Evolutionary conservation across 2,888 invertebrate genomes (phyloP), one percentile per base, ranked within the genome.

Genomic region (Cataglyphis livida): DNA sequence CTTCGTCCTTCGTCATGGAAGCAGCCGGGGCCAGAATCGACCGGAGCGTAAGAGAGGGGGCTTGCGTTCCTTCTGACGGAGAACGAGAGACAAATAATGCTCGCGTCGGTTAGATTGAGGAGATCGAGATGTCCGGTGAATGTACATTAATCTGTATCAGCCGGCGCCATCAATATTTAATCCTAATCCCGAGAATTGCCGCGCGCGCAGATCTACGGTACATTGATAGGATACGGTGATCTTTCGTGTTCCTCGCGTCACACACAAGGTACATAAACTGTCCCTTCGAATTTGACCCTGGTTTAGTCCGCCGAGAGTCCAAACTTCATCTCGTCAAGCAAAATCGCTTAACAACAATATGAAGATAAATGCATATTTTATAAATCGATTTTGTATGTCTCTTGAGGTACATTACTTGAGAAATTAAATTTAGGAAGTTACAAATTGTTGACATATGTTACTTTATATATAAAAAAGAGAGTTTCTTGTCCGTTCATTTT

Each of bases 101-200:
- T 88, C 75, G 88, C 75, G 81, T 79, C 85, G 85, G 85, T 83
- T 79, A 85, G 76, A 44, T 62, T 83, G 84, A 76, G 85, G 57
- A 89, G 90, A 89, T 90, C 88, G 89, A 90, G 87, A 82, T 87
- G 84, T 81, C 51, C 83, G 66, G 86, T 73, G 86, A 82, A 88
- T 86, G 89, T 89, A 91, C 94, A 94, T 94, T 94, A 94, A 94
- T 94, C 94, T 93, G 93, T 94, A 94, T 94, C 94, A 94, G 90
- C 88, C 90, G 84, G 84, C 82, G 87, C 90, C 90, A 92, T 94
- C 93, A 94, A 94, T 94, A 93, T 94, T 94, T 94, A 94, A 94
- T 93, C 93, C 92, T 93, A 94, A 94, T 94, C 93, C 90, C 86
- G 90, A 87, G 92, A 92, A 93, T 94, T 92, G 93, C 92, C 87